These are phyloP conservation scores for Ophiothrix spiculata DNA, from an alignment of 35 echinoderm and acorn worm species.

Conservation along the genomic window DNA sequence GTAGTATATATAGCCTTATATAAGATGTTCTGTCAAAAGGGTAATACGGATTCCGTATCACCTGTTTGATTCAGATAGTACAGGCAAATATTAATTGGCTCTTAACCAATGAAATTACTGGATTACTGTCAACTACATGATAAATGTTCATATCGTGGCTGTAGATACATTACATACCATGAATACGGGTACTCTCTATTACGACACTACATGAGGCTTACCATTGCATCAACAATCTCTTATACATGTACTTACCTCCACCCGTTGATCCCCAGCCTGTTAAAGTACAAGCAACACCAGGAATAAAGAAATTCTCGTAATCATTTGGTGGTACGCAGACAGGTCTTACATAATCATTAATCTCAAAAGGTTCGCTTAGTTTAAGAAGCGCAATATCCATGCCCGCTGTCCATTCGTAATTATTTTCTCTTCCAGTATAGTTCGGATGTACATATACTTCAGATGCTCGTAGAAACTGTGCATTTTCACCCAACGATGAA, in stretches of 20 bases:
- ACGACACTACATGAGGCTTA: no score
- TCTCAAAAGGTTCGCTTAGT: background rate
- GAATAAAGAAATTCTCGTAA: background rate
- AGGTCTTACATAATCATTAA: constrained; percentile 27
- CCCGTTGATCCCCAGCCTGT: constrained; percentile 31
- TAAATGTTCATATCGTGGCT: no score
- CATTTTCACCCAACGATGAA: background rate
- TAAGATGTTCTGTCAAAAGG: no score
- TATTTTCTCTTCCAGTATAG: background rate
- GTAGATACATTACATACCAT: no score
- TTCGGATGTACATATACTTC: constrained; percentile 24
- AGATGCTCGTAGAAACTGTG: background rate
- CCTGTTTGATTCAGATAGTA: no score
- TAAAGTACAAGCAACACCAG: background rate
- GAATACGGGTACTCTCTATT: no score
- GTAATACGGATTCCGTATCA: no score
- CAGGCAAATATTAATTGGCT: no score
- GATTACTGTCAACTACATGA: no score
- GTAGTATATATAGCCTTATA: no score
- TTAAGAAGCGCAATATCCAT: constrained; percentile 21
- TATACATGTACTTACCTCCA: background rate
- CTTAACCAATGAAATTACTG: no score
- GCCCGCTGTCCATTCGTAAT: background rate
- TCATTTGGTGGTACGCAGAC: background rate
- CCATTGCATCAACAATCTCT: no score